Conservation (phyloP, 2,888 invertebrate genomes). For the Apodemia hepburni region DNA sequence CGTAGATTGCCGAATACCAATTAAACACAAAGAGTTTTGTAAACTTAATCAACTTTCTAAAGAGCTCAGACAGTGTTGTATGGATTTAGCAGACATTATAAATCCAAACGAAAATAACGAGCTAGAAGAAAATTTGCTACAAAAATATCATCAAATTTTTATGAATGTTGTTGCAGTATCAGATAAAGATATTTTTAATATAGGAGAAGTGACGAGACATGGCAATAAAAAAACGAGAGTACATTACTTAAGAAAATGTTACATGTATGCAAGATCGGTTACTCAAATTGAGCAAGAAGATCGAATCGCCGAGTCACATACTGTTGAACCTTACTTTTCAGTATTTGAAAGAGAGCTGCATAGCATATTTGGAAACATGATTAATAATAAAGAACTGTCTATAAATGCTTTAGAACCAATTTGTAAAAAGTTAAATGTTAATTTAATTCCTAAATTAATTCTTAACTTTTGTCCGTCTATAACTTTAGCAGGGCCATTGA, state of each 20-base stretch:
- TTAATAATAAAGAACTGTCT: conserved; percentile 84
- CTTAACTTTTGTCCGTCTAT: conserved; percentile 86
- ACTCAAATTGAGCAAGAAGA: conserved; percentile 70
- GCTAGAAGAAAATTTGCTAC: conserved; percentile 54
- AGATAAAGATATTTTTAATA: conserved; percentile 67
- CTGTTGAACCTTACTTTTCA: conserved; percentile 67
- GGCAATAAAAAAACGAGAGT: conserved; percentile 58
- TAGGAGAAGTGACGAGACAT: conserved; percentile 58
- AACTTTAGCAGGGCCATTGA: conserved; percentile 58
- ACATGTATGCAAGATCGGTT: conserved; percentile 80
- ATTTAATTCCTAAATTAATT: conserved; percentile 86
- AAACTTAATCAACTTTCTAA: conserved; percentile 69
- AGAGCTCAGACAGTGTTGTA: conserved; percentile 69
- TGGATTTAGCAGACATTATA: conserved; percentile 62
- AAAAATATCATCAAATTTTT: conserved; percentile 71
- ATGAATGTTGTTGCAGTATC: conserved; percentile 72
- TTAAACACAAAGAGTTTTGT: conserved; percentile 71
- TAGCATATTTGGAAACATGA: conserved; percentile 82
- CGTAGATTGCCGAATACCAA: conserved; percentile 67
- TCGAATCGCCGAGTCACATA: conserved; percentile 40
- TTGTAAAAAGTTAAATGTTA: conserved; percentile 85
- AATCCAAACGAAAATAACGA: conserved; percentile 42
- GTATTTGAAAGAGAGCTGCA: conserved; percentile 77
- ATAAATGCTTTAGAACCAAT: conserved; percentile 84
- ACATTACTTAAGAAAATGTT: conserved; percentile 76